Evolutionary conservation across 1,140 invertebrate species (phyloP).

Genomic region (Euborellia annulipes): DNA sequence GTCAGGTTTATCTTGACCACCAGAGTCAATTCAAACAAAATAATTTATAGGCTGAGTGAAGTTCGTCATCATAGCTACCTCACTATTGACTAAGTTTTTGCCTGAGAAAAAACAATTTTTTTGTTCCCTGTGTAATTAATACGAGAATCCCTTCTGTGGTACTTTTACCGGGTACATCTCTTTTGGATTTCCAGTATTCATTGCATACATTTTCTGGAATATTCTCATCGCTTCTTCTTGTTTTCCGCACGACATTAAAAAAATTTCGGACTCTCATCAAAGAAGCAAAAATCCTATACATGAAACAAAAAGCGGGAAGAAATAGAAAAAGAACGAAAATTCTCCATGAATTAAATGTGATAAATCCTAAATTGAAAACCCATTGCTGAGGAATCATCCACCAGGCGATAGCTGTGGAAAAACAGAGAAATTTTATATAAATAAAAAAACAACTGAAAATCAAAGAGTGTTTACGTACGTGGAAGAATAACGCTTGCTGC

Average conservation of each 20-base stretch:
- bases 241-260: constrained; percentile 52
- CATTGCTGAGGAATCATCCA: constrained; percentile 30
- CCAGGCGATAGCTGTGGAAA: constrained; percentile 32
- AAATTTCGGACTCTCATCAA: constrained; percentile 58
- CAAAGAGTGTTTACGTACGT: constrained; percentile 17
- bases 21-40: too few species aligned
- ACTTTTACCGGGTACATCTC: constrained; percentile 42
- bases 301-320: background rate
- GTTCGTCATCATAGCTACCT: too few species aligned
- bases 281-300: constrained; percentile 8
- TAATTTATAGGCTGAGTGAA: too few species aligned
- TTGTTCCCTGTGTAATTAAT: too few species aligned
- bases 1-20: too few species aligned
- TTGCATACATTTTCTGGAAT: constrained; percentile 37
- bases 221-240: constrained; percentile 46
- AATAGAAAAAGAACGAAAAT: constrained; percentile 42
- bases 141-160: too few species aligned
- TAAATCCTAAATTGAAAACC: constrained; percentile 17
- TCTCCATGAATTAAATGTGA: constrained; percentile 50
- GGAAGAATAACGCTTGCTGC: constrained; percentile 24
- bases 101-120: too few species aligned
- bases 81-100: too few species aligned
- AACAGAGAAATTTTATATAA: background rate
- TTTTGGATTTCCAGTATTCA: constrained; percentile 41
- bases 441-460: constrained; percentile 5